phyloP scores from a whole-genome alignment of 2,888 invertebrate species.

The Chymomyza fuscimana region DNA sequence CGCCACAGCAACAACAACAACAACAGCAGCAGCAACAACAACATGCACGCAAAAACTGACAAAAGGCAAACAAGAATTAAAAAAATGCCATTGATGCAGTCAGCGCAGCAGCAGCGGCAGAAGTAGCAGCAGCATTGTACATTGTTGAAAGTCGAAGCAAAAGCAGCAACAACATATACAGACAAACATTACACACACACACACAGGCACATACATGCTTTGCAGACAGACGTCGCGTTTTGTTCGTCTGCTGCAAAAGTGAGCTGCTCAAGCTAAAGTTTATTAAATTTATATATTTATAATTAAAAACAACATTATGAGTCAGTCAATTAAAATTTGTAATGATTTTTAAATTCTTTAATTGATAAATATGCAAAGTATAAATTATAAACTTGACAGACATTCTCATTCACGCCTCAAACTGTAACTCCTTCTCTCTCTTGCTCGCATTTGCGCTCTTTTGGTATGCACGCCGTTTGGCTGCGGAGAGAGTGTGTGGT shows the following conservation, averaged over 20 bases:
- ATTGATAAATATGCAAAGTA: conserved; percentile 28
- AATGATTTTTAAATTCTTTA: conserved; percentile 39
- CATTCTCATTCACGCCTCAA: background rate
- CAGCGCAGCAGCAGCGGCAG: background rate
- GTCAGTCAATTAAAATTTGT: conserved; percentile 26
- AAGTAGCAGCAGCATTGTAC: conserved; percentile 20
- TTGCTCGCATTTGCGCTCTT: conserved; percentile 22
- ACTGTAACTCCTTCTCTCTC: conserved; percentile 19
- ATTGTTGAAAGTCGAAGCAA: conserved; percentile 30
- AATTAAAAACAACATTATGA: background rate
- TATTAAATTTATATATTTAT: conserved; percentile 8
- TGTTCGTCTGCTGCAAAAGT: conserved; percentile 17
- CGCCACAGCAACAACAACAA: background rate
- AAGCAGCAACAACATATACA: conserved; percentile 28
- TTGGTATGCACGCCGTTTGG: background rate
- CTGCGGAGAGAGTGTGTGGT: too few relatives aligned
- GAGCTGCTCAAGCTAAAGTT: background rate
- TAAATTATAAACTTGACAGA: conserved; percentile 1
- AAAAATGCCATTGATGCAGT: conserved; percentile 45
- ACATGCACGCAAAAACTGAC: conserved; percentile 20
- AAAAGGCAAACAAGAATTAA: conserved; percentile 39
- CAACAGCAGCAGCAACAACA: background rate
- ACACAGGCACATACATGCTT: background rate
- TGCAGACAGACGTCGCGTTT: conserved; percentile 43
- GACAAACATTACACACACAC: conserved; percentile 5